Conservation (phyloP, 92 coral and sea anemone genomes). For the Parazoanthus darwini region DNA sequence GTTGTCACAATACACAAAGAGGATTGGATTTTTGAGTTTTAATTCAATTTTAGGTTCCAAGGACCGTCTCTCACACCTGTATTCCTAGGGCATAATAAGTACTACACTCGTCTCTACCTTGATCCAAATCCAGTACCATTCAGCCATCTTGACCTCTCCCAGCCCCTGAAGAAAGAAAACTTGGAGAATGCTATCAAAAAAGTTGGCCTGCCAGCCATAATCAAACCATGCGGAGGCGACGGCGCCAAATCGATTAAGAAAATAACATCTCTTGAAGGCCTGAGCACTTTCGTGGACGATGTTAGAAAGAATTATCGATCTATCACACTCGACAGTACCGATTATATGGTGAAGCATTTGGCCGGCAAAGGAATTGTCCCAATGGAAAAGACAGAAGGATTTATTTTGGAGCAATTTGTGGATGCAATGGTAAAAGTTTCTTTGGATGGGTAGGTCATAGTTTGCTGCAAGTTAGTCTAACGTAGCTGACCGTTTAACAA, state of each 20-base stretch:
- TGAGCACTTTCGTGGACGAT: neutral
- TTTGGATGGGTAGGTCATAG: neutral
- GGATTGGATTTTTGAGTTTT: neutral
- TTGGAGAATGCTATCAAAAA: neutral
- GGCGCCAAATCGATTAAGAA: neutral
- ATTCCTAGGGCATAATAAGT: neutral
- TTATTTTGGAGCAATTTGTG: neutral
- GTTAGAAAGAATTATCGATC: neutral
- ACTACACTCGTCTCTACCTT: conserved; percentile 11
- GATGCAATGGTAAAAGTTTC: neutral
- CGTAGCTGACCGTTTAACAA: neutral
- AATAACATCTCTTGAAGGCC: neutral
- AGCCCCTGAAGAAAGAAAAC: neutral
- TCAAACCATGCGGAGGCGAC: neutral
- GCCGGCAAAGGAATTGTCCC: neutral
- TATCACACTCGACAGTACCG: neutral
- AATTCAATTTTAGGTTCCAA: neutral
- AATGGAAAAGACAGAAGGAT: neutral
- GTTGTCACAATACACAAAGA: too few relatives aligned
- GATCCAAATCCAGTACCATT: neutral
- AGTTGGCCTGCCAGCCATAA: conserved; percentile 4
- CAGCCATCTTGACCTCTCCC: neutral
- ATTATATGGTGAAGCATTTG: neutral
- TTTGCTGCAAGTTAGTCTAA: neutral
- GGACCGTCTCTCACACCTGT: neutral